Evolutionary conservation across 1,140 invertebrate species (phyloP), one percentile per base, ranked within the genome.

Genomic region (Gerris buenoi): DNA sequence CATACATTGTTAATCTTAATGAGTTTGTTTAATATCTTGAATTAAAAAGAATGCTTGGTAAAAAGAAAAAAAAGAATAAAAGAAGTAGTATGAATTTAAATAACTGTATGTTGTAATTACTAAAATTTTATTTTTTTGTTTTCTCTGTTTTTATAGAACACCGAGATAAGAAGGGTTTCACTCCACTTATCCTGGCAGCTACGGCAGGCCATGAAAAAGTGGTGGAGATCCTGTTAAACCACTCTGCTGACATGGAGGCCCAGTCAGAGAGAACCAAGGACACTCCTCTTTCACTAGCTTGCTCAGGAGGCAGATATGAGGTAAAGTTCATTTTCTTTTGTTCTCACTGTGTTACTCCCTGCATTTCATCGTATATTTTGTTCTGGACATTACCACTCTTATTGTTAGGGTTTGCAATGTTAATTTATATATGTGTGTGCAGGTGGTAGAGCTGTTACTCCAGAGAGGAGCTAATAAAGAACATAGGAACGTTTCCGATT

Each of bases 211-310:
- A 98, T 80, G 89, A 95, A 68, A 95, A 95, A 79, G 83, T 88
- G 13, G 95, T 98, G 0, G 94, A 98, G 73, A 89, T 95, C 69
- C 81, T 99, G 10, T 78, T 99, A 29, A 94, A 94, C 76, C 85
- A 95, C 77, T 87, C 88, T 67, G 94, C 94, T 13, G 93, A 98
- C 72, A 90, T 99, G 72, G 97, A 99, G 77, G 96, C 97, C 15
- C 95, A 98, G 79, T 97, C 95, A 0, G 97, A 99, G 79, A 83
- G 96, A 72, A 99, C 97, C 22, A 98, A 99, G 80, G 97, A 99
- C 77, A 99, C 97, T 1, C 95, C 97, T 13, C 78, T 99, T 13
- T 98, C 96, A 61, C 80, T 99, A 25, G 97, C 97, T 1, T 99
- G 96, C 80, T 97, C 93, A 60, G 95, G 95, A 63, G 97, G 97